These are phyloP conservation scores for Caretta caretta DNA, from an alignment of 2,113 vertebrate genomes.

Conservation along the genomic window DNA sequence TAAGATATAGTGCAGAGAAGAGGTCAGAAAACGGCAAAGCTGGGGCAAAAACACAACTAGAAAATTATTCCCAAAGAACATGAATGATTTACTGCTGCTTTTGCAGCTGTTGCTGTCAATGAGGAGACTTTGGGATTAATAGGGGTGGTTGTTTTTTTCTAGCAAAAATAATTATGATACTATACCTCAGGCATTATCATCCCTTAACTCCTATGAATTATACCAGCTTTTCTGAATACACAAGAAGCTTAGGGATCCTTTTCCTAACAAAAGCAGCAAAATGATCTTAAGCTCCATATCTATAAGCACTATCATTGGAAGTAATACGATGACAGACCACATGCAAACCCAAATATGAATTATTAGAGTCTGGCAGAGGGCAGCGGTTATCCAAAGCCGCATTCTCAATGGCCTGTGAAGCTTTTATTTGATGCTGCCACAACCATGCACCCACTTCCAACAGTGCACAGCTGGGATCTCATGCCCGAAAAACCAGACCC, in stretches of 20 bases:
- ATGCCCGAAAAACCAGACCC: background rate
- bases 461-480: background rate
- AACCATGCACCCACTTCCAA: background rate
- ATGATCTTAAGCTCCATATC: conserved; percentile 50
- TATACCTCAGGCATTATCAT: conserved; percentile 46
- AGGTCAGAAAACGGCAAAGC: conserved; percentile 8
- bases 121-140: conserved; percentile 49
- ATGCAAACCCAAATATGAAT: conserved; percentile 37
- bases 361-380: conserved; percentile 28
- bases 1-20: background rate
- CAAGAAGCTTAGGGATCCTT: conserved; percentile 38
- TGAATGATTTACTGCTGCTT: conserved; percentile 24
- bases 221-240: conserved; percentile 54
- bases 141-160: background rate
- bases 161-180: conserved; percentile 61
- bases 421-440: background rate
- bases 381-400: background rate
- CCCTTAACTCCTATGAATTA: conserved; percentile 59
- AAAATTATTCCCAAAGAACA: conserved; percentile 17
- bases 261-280: conserved; percentile 13
- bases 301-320: conserved; percentile 55
- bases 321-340: conserved; percentile 38
- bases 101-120: conserved; percentile 6
- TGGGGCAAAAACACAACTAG: background rate
- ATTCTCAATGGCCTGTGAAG: background rate